These are phyloP conservation scores for Lepus townsendii DNA, from an alignment of 2,797 vertebrate genomes.

Conservation along the genomic window DNA sequence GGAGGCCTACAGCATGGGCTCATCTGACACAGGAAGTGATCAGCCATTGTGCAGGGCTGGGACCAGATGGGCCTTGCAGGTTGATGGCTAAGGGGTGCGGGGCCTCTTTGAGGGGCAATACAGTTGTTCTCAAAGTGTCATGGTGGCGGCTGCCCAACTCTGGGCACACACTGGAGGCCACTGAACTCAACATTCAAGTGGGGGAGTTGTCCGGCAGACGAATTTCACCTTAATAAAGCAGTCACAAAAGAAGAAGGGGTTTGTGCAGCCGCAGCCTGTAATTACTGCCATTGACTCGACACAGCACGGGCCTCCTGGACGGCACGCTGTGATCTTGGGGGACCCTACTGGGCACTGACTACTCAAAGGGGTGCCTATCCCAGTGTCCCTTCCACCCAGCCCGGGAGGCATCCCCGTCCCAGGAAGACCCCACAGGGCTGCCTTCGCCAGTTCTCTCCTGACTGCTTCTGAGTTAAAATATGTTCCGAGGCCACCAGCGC, in stretches of 20 bases:
- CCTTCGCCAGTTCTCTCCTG: background rate
- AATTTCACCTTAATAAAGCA: background rate
- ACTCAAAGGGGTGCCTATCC: background rate
- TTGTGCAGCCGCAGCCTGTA: background rate
- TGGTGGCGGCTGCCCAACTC: background rate
- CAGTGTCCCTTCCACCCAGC: background rate
- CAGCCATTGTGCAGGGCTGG: background rate
- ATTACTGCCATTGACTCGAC: background rate
- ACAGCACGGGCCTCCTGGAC: background rate
- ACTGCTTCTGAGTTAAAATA: background rate
- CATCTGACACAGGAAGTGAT: too few relatives aligned
- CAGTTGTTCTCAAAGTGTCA: background rate
- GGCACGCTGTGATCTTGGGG: rapidly evolving
- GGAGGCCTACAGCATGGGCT: background rate
- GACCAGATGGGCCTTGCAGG: background rate
- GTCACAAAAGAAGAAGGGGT: background rate
- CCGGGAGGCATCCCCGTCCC: background rate
- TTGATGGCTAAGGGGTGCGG: background rate
- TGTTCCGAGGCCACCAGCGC: background rate
- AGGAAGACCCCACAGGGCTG: background rate
- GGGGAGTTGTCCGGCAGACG: background rate
- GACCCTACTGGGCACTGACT: background rate
- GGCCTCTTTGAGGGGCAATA: background rate
- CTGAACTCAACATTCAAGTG: background rate
- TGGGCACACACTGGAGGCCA: constrained; percentile 7